phyloP scores from a whole-genome alignment of 2,797 vertebrate genomes.

The Peromyscus attwateri region DNA sequence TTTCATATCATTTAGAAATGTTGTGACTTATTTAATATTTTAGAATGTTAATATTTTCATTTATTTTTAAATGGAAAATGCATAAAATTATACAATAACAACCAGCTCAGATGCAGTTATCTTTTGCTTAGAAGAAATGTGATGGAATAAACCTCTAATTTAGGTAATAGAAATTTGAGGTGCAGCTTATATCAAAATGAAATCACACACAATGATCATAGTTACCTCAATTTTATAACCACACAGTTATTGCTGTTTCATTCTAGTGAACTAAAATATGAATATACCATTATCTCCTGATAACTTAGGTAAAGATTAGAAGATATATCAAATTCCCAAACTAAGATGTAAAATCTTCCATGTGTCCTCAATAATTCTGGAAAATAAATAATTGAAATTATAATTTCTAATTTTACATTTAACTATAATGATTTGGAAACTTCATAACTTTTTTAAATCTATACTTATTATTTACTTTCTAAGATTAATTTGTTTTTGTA shows the following conservation, averaged over 20 bases:
- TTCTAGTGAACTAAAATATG: slow-evolving; percentile 71
- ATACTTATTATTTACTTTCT: slow-evolving; percentile 22
- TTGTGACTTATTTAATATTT: neutral
- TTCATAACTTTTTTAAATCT: neutral
- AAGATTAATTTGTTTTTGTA: neutral
- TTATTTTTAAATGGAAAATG: slow-evolving; percentile 76
- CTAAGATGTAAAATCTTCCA: neutral
- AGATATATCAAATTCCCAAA: slow-evolving; percentile 36
- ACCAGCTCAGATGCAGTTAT: slow-evolving; percentile 70
- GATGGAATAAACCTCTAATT: slow-evolving; percentile 76
- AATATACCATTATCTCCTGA: slow-evolving; percentile 68
- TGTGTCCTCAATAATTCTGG: neutral
- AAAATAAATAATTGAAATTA: neutral
- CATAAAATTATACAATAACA: slow-evolving; percentile 78
- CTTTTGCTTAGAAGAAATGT: slow-evolving; percentile 74
- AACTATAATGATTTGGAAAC: neutral
- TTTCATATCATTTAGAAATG: neutral
- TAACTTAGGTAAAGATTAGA: slow-evolving; percentile 39
- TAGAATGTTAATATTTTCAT: neutral
- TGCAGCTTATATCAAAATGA: slow-evolving; percentile 69
- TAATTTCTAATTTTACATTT: neutral
- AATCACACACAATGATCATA: slow-evolving; percentile 71
- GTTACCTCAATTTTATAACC: slow-evolving; percentile 65
- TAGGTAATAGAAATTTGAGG: slow-evolving; percentile 79
- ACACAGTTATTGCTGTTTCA: slow-evolving; percentile 77